Conservation (phyloP, 64 coral and sea anemone genomes). For the Dendronephthya gigantea region DNA sequence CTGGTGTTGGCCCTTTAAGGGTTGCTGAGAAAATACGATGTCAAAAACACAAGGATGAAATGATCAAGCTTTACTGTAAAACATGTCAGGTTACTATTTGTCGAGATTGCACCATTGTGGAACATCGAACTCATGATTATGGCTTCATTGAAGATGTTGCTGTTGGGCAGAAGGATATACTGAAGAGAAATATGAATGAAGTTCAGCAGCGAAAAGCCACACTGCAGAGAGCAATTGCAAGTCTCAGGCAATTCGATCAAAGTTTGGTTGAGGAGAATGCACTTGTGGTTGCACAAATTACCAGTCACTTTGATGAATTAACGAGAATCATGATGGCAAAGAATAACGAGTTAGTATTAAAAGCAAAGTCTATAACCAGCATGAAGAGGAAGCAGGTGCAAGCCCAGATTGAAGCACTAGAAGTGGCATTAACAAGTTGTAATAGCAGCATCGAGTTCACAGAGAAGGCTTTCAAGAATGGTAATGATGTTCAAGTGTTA, state of each 20-base stretch:
- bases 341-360: background rate
- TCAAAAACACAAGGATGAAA: background rate
- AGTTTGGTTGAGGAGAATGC: background rate
- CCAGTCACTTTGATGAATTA: background rate
- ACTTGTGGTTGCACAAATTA: background rate
- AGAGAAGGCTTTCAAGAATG: slow-evolving; percentile 25
- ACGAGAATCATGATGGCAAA: background rate
- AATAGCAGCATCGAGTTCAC: slow-evolving; percentile 20
- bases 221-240: background rate
- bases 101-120: background rate
- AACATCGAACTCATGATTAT: background rate
- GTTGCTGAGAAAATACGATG: slow-evolving; percentile 8
- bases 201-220: background rate
- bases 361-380: background rate
- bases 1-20: background rate
- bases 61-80: background rate
- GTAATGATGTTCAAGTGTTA: slow-evolving; percentile 27
- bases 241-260: background rate
- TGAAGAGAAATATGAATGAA: background rate
- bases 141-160: background rate
- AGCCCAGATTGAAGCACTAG: slow-evolving; percentile 16
- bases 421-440: slow-evolving; percentile 3
- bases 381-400: background rate
- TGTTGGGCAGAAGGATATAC: background rate
- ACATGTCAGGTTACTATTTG: background rate